These are phyloP conservation scores for Alectoris magna DNA, from an alignment of 2,797 vertebrate species.

Conservation along the genomic window DNA sequence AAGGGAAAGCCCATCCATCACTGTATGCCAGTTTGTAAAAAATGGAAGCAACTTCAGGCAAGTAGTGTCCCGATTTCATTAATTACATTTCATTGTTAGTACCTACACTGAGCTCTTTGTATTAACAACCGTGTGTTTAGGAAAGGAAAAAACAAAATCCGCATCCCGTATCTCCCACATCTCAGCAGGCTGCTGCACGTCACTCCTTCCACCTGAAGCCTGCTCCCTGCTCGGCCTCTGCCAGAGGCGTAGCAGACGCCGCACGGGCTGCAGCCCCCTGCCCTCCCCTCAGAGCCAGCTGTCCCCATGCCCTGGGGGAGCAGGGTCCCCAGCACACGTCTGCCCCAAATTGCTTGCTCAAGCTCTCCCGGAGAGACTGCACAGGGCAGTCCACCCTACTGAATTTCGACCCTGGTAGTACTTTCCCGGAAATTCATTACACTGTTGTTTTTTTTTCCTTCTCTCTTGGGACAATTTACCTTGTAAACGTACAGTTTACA, in stretches of 20 bases:
- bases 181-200: slow-evolving; percentile 68
- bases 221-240: slow-evolving; percentile 40
- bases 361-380: background rate
- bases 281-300: background rate
- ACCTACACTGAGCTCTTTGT: slow-evolving; percentile 53
- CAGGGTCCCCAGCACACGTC: background rate
- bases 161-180: slow-evolving; percentile 54
- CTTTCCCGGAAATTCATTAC: background rate
- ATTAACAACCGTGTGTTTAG: slow-evolving; percentile 41
- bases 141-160: background rate
- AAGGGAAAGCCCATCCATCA: background rate
- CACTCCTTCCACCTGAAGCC: slow-evolving; percentile 57
- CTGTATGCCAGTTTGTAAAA: background rate
- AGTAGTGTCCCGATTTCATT: slow-evolving; percentile 32
- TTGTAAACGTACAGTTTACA: background rate
- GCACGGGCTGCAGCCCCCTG: slow-evolving; percentile 25
- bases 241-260: background rate
- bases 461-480: background rate
- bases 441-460: accelerated
- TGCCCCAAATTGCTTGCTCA: background rate
- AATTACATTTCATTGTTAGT: slow-evolving; percentile 18
- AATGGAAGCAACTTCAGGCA: slow-evolving; percentile 20
- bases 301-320: background rate
- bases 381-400: background rate
- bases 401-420: background rate